Conservation (phyloP, 2,113 vertebrate genomes). For the Larimichthys crocea region DNA sequence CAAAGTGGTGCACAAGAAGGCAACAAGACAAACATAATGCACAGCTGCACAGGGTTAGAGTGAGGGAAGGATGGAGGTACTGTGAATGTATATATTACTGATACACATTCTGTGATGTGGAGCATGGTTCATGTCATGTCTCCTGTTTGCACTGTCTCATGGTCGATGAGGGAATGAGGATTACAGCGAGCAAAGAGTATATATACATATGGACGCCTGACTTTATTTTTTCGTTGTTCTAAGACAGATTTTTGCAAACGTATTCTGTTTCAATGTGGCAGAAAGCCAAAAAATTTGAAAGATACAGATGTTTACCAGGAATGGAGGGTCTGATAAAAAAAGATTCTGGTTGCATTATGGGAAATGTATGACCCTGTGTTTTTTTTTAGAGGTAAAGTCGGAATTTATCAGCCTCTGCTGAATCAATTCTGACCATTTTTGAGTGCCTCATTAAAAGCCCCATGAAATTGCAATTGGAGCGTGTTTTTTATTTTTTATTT, state of each 20-base stretch:
- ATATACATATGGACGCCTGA: too few species aligned
- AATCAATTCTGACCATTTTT: neutral
- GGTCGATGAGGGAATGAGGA: too few species aligned
- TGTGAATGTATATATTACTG: neutral
- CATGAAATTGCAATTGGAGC: neutral
- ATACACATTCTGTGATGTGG: neutral
- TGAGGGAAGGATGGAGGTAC: neutral
- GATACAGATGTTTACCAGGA: neutral
- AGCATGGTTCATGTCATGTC: neutral
- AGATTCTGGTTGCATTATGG: neutral
- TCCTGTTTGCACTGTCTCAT: neutral
- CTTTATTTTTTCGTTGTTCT: neutral
- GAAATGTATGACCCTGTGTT: neutral
- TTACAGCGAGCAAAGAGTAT: neutral
- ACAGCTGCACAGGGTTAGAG: conserved; percentile 37
- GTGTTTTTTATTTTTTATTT: neutral
- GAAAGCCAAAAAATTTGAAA: neutral
- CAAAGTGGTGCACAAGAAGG: conserved; percentile 29
- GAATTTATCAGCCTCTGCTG: neutral
- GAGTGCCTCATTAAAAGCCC: neutral
- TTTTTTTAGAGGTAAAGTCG: neutral
- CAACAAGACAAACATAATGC: conserved; percentile 20
- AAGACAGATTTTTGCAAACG: neutral
- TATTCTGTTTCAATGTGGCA: too few species aligned
- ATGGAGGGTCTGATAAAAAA: neutral